phyloP scores from a whole-genome alignment of 2,797 vertebrate species.

The Rachycentron canadum region DNA sequence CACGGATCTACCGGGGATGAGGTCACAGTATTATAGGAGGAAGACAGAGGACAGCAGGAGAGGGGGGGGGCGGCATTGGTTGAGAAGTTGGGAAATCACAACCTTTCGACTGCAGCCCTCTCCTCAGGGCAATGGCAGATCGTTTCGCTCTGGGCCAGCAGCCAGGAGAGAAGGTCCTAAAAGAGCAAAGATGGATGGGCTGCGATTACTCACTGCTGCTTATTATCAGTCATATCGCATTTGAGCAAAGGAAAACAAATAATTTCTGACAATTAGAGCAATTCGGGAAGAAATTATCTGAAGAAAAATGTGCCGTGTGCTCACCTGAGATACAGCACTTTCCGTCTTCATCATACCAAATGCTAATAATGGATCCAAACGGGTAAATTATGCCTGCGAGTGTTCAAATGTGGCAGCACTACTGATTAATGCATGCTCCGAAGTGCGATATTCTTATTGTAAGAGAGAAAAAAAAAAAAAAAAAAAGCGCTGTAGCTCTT shows the following conservation, averaged over 20 bases:
- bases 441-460: slow-evolving; percentile 72
- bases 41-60: slow-evolving; percentile 56
- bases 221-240: slow-evolving; percentile 59
- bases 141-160: slow-evolving; percentile 50
- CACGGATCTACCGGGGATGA: slow-evolving; percentile 63
- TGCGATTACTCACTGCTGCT: slow-evolving; percentile 24
- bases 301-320: slow-evolving; percentile 7
- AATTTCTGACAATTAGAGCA: slow-evolving; percentile 24
- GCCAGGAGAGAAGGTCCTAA: slow-evolving; percentile 48
- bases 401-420: slow-evolving; percentile 31
- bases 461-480: slow-evolving; percentile 16
- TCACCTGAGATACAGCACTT: slow-evolving; percentile 15
- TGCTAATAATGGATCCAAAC: slow-evolving; percentile 44
- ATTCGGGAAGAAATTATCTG: slow-evolving; percentile 3
- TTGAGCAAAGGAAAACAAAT: slow-evolving; percentile 14
- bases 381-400: slow-evolving; percentile 42
- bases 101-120: slow-evolving; percentile 44
- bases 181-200: slow-evolving; percentile 46
- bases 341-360: slow-evolving; percentile 11
- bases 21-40: slow-evolving; percentile 63
- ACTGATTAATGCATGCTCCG: slow-evolving; percentile 66
- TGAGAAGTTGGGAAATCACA: slow-evolving; percentile 36
- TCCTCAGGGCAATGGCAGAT: slow-evolving; percentile 36
- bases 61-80: slow-evolving; percentile 11
- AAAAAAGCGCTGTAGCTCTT: slow-evolving; percentile 52